Evolutionary conservation across 2,888 invertebrate species (phyloP).

Genomic region (Kuschelorhynchus macadamiae): DNA sequence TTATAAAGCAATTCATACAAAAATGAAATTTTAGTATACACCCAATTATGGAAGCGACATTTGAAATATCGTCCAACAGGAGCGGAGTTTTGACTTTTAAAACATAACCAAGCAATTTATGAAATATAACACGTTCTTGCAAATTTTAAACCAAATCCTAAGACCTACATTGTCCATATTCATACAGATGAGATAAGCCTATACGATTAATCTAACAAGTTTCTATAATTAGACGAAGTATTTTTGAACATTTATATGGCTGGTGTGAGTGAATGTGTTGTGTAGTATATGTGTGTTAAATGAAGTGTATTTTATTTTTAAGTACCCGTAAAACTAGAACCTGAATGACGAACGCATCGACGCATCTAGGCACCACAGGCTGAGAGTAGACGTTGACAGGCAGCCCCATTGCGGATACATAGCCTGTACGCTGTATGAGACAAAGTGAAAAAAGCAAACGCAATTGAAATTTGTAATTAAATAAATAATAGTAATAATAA

Average conservation of each 20-base stretch:
- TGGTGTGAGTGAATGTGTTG: slow-evolving; percentile 53
- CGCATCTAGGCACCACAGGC: slow-evolving; percentile 70
- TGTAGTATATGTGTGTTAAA: slow-evolving; percentile 49
- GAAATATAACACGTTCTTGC: slow-evolving; percentile 34
- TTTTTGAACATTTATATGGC: slow-evolving; percentile 49
- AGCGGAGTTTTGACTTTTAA: background rate
- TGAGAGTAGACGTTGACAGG: slow-evolving; percentile 69
- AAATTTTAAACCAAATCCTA: slow-evolving; percentile 34
- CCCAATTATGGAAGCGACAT: too few species aligned
- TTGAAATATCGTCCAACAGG: slow-evolving; percentile 35
- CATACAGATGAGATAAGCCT: slow-evolving; percentile 22
- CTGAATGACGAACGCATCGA: slow-evolving; percentile 69
- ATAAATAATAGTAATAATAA: too few species aligned
- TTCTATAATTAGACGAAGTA: slow-evolving; percentile 30
- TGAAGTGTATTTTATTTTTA: slow-evolving; percentile 65
- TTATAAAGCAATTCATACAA: too few species aligned
- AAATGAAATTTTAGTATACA: too few species aligned
- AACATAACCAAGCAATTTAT: background rate
- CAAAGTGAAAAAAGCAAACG: slow-evolving; percentile 68
- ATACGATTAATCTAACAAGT: background rate
- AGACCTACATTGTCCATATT: slow-evolving; percentile 19
- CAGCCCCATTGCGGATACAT: slow-evolving; percentile 70
- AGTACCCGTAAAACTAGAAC: slow-evolving; percentile 70
- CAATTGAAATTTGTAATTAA: slow-evolving; percentile 58
- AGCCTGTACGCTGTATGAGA: slow-evolving; percentile 71